A percentile compares a stretch with the other conserved stretches of the same genome.
Conservation (phyloP, 1,140 invertebrate species). For the Neodiprion fabricii region DNA sequence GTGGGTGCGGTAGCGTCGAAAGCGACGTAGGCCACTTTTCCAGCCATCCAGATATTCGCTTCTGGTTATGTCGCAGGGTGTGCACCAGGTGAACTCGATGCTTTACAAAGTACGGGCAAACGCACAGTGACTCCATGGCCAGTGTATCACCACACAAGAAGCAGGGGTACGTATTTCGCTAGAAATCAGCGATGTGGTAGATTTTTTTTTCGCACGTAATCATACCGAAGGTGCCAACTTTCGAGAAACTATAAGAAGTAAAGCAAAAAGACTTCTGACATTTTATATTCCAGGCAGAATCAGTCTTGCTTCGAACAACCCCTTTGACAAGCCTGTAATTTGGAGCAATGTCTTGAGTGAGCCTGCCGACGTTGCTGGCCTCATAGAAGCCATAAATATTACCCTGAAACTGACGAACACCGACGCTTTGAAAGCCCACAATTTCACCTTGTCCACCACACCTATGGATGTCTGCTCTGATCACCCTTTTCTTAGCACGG, state of each 20-base stretch:
- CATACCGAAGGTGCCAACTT: too few relatives aligned
- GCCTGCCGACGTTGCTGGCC: conserved; percentile 51
- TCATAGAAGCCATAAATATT: conserved; percentile 61
- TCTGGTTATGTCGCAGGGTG: conserved; percentile 71
- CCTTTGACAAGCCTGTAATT: conserved; percentile 65
- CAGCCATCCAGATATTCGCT: conserved; percentile 74
- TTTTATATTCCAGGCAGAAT: conserved; percentile 39
- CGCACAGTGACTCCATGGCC: conserved; percentile 59
- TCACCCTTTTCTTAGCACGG: conserved; percentile 70
- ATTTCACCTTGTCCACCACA: conserved; percentile 54
- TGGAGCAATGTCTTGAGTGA: conserved; percentile 66
- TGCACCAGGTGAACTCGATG: conserved; percentile 62
- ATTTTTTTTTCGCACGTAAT: too few relatives aligned
- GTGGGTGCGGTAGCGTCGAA: conserved; percentile 69
- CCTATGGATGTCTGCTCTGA: conserved; percentile 63
- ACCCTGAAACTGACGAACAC: conserved; percentile 56
- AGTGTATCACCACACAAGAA: conserved; percentile 62
- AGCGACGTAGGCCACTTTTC: conserved; percentile 64
- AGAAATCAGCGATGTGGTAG: too few relatives aligned
- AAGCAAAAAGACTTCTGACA: background rate
- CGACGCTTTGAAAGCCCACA: conserved; percentile 55
- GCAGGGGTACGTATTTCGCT: conserved; percentile 51
- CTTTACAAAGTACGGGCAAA: conserved; percentile 65
- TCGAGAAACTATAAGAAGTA: too few relatives aligned
- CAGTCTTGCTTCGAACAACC: conserved; percentile 62